Conservation (phyloP, 2,797 vertebrate species). For the Huso huso region DNA sequence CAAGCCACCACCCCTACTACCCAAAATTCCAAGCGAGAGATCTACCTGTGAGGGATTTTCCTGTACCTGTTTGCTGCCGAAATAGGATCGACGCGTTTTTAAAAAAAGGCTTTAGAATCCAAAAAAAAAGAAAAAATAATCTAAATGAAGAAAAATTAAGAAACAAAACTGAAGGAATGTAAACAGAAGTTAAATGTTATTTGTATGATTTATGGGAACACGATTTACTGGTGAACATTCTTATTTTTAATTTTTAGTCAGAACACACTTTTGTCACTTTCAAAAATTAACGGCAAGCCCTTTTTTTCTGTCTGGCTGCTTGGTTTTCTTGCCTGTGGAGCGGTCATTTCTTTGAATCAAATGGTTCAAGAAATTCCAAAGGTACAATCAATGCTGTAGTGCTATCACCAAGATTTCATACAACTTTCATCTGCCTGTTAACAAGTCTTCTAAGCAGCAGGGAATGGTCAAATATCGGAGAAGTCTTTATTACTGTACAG, state of each 20-base stretch:
- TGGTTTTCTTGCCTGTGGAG: slow-evolving; percentile 5
- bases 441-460: slow-evolving; percentile 10
- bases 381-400: slow-evolving; percentile 43
- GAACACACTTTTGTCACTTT: slow-evolving; percentile 22
- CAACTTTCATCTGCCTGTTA: slow-evolving; percentile 9
- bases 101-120: slow-evolving; percentile 50
- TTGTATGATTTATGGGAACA: slow-evolving; percentile 55
- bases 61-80: slow-evolving; percentile 83
- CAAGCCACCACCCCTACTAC: slow-evolving; percentile 78
- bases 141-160: slow-evolving; percentile 14
- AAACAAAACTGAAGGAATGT: slow-evolving; percentile 54
- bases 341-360: slow-evolving; percentile 28
- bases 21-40: slow-evolving; percentile 93
- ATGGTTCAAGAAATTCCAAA: slow-evolving; percentile 49
- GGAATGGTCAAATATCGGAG: slow-evolving; percentile 31
- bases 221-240: slow-evolving; percentile 41
- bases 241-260: slow-evolving; percentile 48
- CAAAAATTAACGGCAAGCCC: slow-evolving; percentile 18
- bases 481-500: slow-evolving; percentile 57
- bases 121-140: slow-evolving; percentile 41
- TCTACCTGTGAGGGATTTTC: slow-evolving; percentile 90
- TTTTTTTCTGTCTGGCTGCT: slow-evolving; percentile 1
- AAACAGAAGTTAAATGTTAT: slow-evolving; percentile 48
- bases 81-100: slow-evolving; percentile 59
- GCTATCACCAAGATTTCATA: slow-evolving; percentile 8